Percentiles rank a stretch among this genome's conserved stretches.
phyloP scores from a whole-genome alignment of 2,888 invertebrate species.

The Erannis defoliaria region DNA sequence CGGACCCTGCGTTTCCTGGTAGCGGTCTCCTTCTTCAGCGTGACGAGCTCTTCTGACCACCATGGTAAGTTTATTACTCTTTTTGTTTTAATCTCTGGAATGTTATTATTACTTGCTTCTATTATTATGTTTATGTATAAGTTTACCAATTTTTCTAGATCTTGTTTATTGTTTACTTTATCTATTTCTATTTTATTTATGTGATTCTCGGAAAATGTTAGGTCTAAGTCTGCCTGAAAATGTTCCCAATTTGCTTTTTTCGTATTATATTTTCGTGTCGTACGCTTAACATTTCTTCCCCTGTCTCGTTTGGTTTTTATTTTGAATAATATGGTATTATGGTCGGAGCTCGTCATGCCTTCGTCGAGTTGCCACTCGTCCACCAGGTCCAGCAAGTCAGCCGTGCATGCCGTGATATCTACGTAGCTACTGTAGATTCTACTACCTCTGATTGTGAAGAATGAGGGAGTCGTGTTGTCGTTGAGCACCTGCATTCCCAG shows the following conservation, averaged over 20 bases:
- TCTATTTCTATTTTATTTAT: background rate
- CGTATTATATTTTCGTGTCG: background rate
- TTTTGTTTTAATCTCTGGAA: background rate
- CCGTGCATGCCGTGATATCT: background rate
- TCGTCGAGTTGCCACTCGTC: background rate
- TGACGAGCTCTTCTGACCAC: slow-evolving; percentile 33
- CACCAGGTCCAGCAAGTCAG: background rate
- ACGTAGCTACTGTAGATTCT: background rate
- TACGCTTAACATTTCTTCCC: background rate
- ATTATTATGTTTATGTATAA: background rate
- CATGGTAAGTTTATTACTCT: background rate
- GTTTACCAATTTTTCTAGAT: background rate
- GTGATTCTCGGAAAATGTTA: slow-evolving; percentile 18
- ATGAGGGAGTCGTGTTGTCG: background rate
- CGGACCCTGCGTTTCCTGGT: slow-evolving; percentile 36
- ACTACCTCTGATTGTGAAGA: background rate
- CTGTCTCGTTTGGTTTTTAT: background rate
- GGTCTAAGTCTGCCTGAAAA: background rate
- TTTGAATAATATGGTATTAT: background rate
- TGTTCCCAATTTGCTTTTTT: background rate
- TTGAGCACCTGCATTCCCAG: background rate
- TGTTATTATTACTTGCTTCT: background rate
- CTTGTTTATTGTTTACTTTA: background rate
- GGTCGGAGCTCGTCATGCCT: background rate
- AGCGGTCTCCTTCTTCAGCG: slow-evolving; percentile 30